These are phyloP conservation scores for Rhinopomastus cyanomelas DNA, from an alignment of 2,113 vertebrate genomes.

Conservation along the genomic window DNA sequence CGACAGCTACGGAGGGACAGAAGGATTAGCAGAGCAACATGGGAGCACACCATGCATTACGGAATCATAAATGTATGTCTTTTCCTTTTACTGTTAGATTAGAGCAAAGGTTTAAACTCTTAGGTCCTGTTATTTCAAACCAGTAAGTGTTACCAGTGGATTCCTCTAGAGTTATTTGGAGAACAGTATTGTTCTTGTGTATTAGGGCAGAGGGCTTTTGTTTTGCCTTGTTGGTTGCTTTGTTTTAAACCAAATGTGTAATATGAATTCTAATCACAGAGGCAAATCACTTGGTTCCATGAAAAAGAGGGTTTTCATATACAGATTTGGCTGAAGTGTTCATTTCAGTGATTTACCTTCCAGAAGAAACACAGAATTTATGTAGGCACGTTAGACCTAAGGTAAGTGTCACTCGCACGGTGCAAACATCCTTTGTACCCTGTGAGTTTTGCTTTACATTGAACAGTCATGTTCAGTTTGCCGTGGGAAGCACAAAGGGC, in stretches of 20 bases:
- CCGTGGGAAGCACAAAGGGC: neutral
- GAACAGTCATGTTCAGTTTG: neutral
- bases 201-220: neutral
- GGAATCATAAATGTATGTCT: neutral
- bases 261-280: neutral
- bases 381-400: accelerated
- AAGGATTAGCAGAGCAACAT: slow-evolving; percentile 44
- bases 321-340: neutral
- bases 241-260: neutral
- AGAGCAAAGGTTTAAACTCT: neutral
- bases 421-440: accelerated
- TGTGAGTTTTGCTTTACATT: neutral
- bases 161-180: neutral
- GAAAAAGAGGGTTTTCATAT: neutral
- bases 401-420: neutral
- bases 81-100: neutral
- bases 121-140: neutral
- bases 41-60: neutral
- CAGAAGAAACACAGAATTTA: accelerated
- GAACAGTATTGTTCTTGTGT: neutral
- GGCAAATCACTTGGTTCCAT: neutral
- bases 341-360: neutral
- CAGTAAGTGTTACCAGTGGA: neutral
- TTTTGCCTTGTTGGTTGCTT: neutral
- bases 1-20: slow-evolving; percentile 38